phyloP scores from a whole-genome alignment of 2,888 invertebrate genomes.

The Acronicta leporina region DNA sequence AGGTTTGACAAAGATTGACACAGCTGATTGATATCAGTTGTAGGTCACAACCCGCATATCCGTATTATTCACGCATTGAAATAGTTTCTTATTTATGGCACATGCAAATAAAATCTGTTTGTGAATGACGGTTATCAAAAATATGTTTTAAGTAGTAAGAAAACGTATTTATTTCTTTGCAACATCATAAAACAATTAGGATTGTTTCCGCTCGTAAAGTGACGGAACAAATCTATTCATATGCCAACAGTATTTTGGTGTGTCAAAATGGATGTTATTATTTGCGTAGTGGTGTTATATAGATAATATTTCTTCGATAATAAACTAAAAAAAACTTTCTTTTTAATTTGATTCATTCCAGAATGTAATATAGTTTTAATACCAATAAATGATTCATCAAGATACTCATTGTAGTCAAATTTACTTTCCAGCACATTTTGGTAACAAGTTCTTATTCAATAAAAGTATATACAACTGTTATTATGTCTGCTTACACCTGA shows the following conservation, averaged over 20 bases:
- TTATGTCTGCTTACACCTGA: slow-evolving; percentile 26
- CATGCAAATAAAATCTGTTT: background rate
- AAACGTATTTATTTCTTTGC: slow-evolving; percentile 6
- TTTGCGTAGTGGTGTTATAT: background rate
- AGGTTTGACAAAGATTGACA: slow-evolving; percentile 1
- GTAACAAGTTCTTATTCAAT: slow-evolving; percentile 17
- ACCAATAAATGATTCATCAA: background rate
- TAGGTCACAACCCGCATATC: slow-evolving; percentile 4
- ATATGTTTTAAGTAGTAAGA: background rate
- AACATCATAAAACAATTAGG: slow-evolving; percentile 2
- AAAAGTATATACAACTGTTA: slow-evolving; percentile 23
- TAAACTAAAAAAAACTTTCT: background rate
- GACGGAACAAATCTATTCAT: slow-evolving; percentile 9
- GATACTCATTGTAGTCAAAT: background rate
- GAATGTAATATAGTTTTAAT: too few relatives aligned
- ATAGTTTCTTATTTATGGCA: background rate
- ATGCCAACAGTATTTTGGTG: background rate
- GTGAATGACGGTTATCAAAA: too few relatives aligned
- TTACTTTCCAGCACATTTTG: slow-evolving; percentile 5
- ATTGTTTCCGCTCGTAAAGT: slow-evolving; percentile 6
- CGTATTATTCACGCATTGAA: background rate
- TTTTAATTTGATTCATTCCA: too few relatives aligned
- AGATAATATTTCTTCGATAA: too few relatives aligned
- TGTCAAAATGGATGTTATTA: background rate
- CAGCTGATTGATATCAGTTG: slow-evolving; percentile 1